phyloP scores from a whole-genome alignment of 2,113 vertebrate genomes.

The Chionomys nivalis region DNA sequence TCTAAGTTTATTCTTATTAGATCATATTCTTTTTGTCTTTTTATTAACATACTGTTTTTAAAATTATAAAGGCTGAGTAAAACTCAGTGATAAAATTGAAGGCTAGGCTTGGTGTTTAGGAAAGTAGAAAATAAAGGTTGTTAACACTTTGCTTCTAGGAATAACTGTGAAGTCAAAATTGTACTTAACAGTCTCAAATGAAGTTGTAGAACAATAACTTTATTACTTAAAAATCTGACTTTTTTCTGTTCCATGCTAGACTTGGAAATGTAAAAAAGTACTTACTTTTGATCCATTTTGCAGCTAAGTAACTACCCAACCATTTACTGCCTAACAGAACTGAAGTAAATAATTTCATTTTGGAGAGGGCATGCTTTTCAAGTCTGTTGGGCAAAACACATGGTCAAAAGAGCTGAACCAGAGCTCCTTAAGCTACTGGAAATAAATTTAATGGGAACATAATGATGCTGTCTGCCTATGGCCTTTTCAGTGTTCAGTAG shows the following conservation, averaged over 20 bases:
- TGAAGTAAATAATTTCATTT: not conserved
- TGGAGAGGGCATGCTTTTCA: not conserved
- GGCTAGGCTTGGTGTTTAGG: not conserved
- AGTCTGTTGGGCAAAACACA: not conserved
- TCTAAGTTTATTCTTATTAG: not conserved
- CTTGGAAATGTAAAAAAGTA: not conserved
- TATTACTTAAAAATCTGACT: not conserved
- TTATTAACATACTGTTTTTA: not conserved
- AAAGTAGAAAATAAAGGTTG: not conserved
- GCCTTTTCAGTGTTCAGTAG: not conserved
- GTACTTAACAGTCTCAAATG: not conserved
- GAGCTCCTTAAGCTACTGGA: not conserved
- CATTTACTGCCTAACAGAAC: not conserved
- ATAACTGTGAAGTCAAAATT: not conserved
- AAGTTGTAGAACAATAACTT: not conserved
- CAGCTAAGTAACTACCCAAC: not conserved
- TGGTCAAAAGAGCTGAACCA: constrained; percentile 15
- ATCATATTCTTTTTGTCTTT: not conserved
- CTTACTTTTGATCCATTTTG: not conserved
- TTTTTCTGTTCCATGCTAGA: not conserved
- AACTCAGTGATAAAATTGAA: not conserved
- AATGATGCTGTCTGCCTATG: not conserved
- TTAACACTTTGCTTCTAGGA: not conserved
- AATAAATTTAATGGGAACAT: constrained; percentile 1
- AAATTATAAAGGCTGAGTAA: not conserved